Base-by-base conservation (phyloP, 2,797 vertebrate genomes). In the Heliangelus exortis region DNA sequence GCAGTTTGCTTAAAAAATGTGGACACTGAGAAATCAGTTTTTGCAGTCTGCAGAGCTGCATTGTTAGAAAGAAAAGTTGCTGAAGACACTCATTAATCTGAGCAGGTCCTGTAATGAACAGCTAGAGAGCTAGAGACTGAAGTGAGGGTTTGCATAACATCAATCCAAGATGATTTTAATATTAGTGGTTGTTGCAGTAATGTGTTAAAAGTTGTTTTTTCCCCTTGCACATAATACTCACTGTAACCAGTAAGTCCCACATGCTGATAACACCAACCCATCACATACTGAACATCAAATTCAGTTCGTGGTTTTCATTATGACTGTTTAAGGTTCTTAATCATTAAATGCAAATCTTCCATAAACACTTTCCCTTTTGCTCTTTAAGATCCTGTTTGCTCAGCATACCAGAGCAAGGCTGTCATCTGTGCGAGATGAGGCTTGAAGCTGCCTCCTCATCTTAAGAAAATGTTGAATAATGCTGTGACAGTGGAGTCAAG, bases 351-450 rank as follows among this genome's bases (percentile, higher is more conserved):
- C 94, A 96, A 86, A 87, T 95, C 95, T 93, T 96, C 59, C 90
- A 91, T 91, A 96, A 96, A 95, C 95, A 95, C 90, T 95, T 95
- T 96, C 91, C 93, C 92, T 95, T 89, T 93, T 87, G 53, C 93
- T 96, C 29, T 90, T 83, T 61, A 91, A 94, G 96, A 95, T 97
- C 80, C 78, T 95, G 84, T 96, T 96, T 95, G 90, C 69, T 96
- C 78, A 95, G 95, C 93, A 82, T 96, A 92, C 90, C 76, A 77
- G 88, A 95, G 75, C 2, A 1, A 87, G 87, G 92, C 84, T 95
- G 87, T 97, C 96, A 95, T 97, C 93, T 92, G 71, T 19, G 6
- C 1, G 54, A 83, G 87, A 66, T 57, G 85, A 96, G 34, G 81
- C 66, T 88, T 92, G 10, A 9, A 89, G 90, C 80, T 89, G 71